Base-by-base conservation (phyloP, 2,888 invertebrate genomes). In the Stramonita haemastoma region DNA sequence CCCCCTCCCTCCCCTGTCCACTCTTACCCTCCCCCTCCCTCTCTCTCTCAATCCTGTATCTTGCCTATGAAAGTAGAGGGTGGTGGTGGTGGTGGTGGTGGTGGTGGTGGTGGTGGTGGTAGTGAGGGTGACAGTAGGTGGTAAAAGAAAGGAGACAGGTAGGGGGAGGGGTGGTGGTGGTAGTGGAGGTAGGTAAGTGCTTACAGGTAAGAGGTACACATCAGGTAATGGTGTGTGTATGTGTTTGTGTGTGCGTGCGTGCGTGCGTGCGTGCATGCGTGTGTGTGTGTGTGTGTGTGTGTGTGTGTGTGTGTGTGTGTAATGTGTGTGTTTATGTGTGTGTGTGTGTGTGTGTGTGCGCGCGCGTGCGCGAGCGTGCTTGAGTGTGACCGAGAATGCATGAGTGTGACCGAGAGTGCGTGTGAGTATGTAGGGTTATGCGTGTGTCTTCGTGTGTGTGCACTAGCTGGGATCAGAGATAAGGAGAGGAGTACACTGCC, bases 191-290 rank as follows among this genome's bases (percentile, higher is more conserved):
- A 32, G 32, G 34, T 73, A 73, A n/a, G 73, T 73, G 73, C 73
- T 73, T 46, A 46, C 73, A 73, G 73, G 73, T 73, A 73, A 73
- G 73, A 29, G 73, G 73, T n/a, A 73, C 46, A 73, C n/a, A 32
- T 17, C 77, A 79, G 77, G 34, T 32, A 19, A 34, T 32, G 32
- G n/a, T n/a, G n/a, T n/a, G n/a, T n/a, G n/a, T n/a, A n/a, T n/a
- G n/a, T n/a, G 79, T 79, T 32, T 32, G 73, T 73, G 73, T 73
- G n/a, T 22, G 2, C 11, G 73, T n/a, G n/a, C n/a, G 46, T 46
- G 46, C 6, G 46, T 46, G 46, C n/a, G 26, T 73, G 73, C 8
- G n/a, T 73, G 26, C n/a, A n/a, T n/a, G n/a, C n/a, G 79, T 79
- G 79, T 32, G 73, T 73, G 73, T 73, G n/a, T 22, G 2, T n/a